phyloP scores from a whole-genome alignment of 2,888 invertebrate genomes.

The Apotomis turbidana region DNA sequence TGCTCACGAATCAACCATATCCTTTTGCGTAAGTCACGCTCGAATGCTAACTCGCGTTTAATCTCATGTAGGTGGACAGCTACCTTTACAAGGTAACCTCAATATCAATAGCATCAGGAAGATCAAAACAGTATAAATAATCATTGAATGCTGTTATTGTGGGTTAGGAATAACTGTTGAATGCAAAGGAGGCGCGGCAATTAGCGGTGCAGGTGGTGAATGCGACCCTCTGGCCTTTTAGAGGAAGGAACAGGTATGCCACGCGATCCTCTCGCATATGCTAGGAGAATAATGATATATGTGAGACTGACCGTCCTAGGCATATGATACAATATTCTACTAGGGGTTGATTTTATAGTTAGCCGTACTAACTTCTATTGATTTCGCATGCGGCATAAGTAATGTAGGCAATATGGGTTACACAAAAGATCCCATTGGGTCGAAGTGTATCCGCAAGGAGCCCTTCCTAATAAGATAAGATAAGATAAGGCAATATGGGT shows the following conservation, averaged over 20 bases:
- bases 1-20: constrained; percentile 20
- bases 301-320: background rate
- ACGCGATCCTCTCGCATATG: constrained; percentile 15
- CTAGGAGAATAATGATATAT: constrained; percentile 9
- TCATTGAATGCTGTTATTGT: constrained; percentile 66
- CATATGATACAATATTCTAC: background rate
- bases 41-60: constrained; percentile 26
- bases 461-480: no score
- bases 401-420: no score
- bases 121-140: constrained; percentile 58
- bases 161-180: constrained; percentile 68
- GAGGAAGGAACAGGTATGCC: constrained; percentile 40
- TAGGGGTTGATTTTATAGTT: background rate
- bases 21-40: constrained; percentile 36
- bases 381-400: background rate
- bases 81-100: constrained; percentile 38
- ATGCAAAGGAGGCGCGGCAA: constrained; percentile 72
- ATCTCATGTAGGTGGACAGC: constrained; percentile 32
- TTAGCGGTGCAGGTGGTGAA: constrained; percentile 79
- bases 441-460: no score
- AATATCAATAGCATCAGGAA: constrained; percentile 50
- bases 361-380: background rate
- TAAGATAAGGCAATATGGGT: no score
- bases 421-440: no score
- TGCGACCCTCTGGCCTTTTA: constrained; percentile 72